phyloP scores from a whole-genome alignment of 2,797 vertebrate species.

The Phoxinus dragarum region DNA sequence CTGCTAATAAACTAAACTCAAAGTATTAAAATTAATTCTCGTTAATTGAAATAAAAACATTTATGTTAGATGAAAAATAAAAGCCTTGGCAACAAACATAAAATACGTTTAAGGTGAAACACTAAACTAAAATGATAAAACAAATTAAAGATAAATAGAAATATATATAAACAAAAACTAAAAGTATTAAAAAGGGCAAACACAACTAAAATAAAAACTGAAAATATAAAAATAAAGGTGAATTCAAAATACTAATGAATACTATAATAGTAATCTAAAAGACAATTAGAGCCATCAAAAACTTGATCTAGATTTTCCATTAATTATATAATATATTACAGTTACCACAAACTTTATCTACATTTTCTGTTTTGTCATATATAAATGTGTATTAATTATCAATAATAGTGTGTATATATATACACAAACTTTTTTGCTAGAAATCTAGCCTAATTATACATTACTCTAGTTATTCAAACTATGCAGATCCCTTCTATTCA shows the following conservation, averaged over 20 bases:
- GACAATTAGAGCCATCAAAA: too few species aligned
- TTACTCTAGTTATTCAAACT: background rate
- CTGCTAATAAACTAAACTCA: background rate
- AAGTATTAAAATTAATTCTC: background rate
- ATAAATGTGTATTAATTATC: background rate
- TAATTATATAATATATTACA: background rate
- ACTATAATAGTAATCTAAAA: background rate
- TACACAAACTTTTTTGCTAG: background rate
- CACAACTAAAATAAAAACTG: too few species aligned
- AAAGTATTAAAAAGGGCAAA: too few species aligned
- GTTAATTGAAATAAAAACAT: background rate
- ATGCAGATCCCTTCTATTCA: conserved; percentile 1
- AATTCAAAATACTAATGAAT: background rate
- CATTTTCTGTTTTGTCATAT: background rate
- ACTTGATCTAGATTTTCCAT: background rate
- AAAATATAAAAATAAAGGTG: background rate
- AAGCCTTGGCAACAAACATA: background rate
- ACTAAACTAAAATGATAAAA: background rate
- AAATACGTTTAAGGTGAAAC: background rate
- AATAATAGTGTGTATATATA: background rate
- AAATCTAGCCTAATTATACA: background rate
- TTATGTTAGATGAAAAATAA: background rate
- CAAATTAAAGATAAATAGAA: background rate
- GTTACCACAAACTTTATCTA: background rate
- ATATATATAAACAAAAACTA: background rate